Evolutionary conservation across 2,797 vertebrate species (phyloP).

Genomic region (Chelmon rostratus): DNA sequence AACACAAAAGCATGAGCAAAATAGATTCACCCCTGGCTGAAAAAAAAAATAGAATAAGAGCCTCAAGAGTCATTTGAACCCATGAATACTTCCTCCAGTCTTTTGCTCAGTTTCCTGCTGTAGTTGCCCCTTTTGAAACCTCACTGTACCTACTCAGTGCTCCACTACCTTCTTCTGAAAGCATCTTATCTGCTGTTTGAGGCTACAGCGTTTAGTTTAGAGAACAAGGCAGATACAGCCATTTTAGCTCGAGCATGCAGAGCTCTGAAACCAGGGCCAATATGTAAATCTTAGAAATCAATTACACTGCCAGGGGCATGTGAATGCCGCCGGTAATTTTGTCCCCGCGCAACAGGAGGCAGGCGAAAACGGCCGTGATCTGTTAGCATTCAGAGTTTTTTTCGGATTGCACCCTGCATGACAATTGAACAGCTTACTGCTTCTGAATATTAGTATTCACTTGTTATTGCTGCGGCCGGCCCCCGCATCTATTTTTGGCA

Average conservation of each 20-base stretch:
- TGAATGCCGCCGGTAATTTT: slow-evolving; percentile 37
- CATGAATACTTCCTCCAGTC: slow-evolving; percentile 8
- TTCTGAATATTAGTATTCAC: slow-evolving; percentile 70
- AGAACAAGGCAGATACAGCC: slow-evolving; percentile 21
- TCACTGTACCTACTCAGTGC: slow-evolving; percentile 10
- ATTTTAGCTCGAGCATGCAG: slow-evolving; percentile 13
- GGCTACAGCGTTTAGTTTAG: slow-evolving; percentile 31
- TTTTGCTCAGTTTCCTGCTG: slow-evolving; percentile 5
- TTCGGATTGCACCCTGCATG: slow-evolving; percentile 54
- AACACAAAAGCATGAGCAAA: slow-evolving; percentile 13
- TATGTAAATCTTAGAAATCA: slow-evolving; percentile 68
- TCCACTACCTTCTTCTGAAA: neutral
- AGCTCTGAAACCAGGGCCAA: slow-evolving; percentile 36
- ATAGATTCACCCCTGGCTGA: neutral
- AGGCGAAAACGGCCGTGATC: slow-evolving; percentile 60
- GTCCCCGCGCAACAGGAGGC: slow-evolving; percentile 66
- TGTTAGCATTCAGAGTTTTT: slow-evolving; percentile 45
- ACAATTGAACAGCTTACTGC: slow-evolving; percentile 71
- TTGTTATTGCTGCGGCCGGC: slow-evolving; percentile 62
- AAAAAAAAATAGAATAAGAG: neutral
- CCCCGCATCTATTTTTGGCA: slow-evolving; percentile 78
- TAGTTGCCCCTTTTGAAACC: slow-evolving; percentile 26
- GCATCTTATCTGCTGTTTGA: slow-evolving; percentile 8
- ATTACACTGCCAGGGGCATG: slow-evolving; percentile 51
- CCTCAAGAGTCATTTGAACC: slow-evolving; percentile 18